Evolutionary conservation across 2,113 vertebrate genomes (phyloP), one percentile per base, ranked within the genome.

Genomic region (Etia nguti): DNA sequence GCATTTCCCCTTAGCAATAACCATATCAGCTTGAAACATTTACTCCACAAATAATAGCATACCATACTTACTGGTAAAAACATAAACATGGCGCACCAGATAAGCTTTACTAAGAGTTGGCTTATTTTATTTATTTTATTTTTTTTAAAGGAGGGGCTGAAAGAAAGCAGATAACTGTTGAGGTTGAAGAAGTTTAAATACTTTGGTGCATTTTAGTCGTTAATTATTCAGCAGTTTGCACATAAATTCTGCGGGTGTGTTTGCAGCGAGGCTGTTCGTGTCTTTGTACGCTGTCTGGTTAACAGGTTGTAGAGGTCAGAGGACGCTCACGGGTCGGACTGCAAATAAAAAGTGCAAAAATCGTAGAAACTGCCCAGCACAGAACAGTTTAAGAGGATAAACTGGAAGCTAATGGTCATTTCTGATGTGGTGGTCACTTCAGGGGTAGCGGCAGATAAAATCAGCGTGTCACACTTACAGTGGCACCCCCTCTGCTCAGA

Each of bases 401-500:
- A 50, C 43, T 29, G 43, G 22, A 26, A 20, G 43, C 24, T 12
- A 20, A 8, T 11, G 24, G 48, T 0, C 8, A 48, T 18, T 48
- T 75, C 15, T 75, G 1, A 16, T 48, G 41, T 18, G 15, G 22
- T 46, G 68, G 7, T 1, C 4, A 29, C 43, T 48, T 43, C 43
- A 12, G 16, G 70, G 43, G 9, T 10, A 50, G 5, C 9, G 22
- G 24, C 3, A 0, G 10, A 57, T 56, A 3, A 12, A 80, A 43
- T 24, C 52, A 24, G n/a, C 16, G 11, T 0, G 1, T 26, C 79
- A 20, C 16, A 62, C 85, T 82, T 87, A 97, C 97, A 91, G 75
- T 95, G 1, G 96, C 95, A 6, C 93, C 94, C 31, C 94, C 91
- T 77, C 96, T 93, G 95, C 96, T 97, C 62, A 97, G 91, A 59